Percentiles rank a stretch among this genome's conserved stretches.
phyloP scores from a whole-genome alignment of 2,888 invertebrate genomes.

The Meandrusa payeni region DNA sequence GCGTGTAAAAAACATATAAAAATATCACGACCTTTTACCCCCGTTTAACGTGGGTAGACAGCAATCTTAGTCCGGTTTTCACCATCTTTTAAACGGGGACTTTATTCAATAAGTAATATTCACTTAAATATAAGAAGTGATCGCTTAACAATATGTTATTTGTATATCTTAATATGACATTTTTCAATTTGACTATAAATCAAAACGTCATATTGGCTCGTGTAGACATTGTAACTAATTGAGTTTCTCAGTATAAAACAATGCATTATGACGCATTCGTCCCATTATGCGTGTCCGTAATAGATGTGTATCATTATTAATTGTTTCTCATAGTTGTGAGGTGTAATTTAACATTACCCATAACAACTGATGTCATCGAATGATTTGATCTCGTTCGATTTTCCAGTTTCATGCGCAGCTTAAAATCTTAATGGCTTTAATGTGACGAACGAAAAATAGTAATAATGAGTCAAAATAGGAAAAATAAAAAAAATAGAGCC shows the following conservation, averaged over 20 bases:
- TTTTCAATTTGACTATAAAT: conserved; percentile 8
- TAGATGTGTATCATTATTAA: conserved; percentile 31
- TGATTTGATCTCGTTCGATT: conserved; percentile 32
- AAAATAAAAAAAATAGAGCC: too few relatives aligned
- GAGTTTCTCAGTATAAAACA: conserved; percentile 17
- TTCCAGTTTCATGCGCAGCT: conserved; percentile 27
- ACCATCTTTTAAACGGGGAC: too few relatives aligned
- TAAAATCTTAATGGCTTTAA: not conserved
- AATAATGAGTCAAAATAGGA: too few relatives aligned
- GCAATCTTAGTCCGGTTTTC: too few relatives aligned
- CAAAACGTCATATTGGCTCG: conserved; percentile 8
- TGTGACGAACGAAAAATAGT: too few relatives aligned
- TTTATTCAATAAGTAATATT: too few relatives aligned
- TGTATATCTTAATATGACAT: too few relatives aligned
- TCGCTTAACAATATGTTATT: too few relatives aligned
- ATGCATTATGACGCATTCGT: conserved; percentile 12
- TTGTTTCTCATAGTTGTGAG: conserved; percentile 24
- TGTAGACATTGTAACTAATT: conserved; percentile 26
- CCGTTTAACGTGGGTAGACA: too few relatives aligned
- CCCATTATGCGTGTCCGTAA: conserved; percentile 25
- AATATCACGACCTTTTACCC: too few relatives aligned
- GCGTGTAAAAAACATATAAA: too few relatives aligned
- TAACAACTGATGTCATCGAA: conserved; percentile 36
- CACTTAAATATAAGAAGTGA: too few relatives aligned
- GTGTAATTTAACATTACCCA: conserved; percentile 14